These are phyloP conservation scores for Phrynocephalus forsythii DNA, from an alignment of 2,797 vertebrate genomes.

Conservation along the genomic window DNA sequence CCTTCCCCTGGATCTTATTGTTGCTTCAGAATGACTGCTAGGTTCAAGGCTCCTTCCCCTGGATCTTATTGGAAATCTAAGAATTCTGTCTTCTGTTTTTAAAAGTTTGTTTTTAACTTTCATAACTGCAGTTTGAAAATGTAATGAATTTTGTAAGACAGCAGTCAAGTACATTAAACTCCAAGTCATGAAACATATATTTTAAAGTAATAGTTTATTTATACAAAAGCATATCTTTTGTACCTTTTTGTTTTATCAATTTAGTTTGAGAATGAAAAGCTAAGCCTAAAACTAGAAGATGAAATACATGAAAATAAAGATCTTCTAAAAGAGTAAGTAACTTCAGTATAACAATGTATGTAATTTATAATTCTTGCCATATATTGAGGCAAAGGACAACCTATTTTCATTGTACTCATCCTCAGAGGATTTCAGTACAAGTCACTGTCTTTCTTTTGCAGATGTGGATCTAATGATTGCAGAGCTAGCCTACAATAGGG, in stretches of 20 bases:
- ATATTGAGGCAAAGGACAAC: not conserved
- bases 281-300: slow-evolving; percentile 91
- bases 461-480: not conserved
- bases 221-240: not conserved
- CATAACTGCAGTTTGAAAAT: not conserved
- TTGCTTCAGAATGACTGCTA: not conserved
- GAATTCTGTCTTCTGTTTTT: not conserved
- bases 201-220: not conserved
- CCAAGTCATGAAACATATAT: not conserved
- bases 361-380: not conserved
- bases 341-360: slow-evolving; percentile 8
- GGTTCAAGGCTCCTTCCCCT: not conserved
- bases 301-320: slow-evolving; percentile 91
- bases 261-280: slow-evolving; percentile 93
- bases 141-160: not conserved
- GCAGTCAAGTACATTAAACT: not conserved
- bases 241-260: slow-evolving; percentile 56
- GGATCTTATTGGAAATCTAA: not conserved
- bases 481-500: not conserved
- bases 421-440: not conserved
- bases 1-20: not conserved
- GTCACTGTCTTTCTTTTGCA: not conserved
- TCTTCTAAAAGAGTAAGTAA: slow-evolving; percentile 89
- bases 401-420: not conserved
- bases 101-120: not conserved